Evolutionary conservation across 2,797 vertebrate species (phyloP).

Genomic region (Diplodus puntazzo): DNA sequence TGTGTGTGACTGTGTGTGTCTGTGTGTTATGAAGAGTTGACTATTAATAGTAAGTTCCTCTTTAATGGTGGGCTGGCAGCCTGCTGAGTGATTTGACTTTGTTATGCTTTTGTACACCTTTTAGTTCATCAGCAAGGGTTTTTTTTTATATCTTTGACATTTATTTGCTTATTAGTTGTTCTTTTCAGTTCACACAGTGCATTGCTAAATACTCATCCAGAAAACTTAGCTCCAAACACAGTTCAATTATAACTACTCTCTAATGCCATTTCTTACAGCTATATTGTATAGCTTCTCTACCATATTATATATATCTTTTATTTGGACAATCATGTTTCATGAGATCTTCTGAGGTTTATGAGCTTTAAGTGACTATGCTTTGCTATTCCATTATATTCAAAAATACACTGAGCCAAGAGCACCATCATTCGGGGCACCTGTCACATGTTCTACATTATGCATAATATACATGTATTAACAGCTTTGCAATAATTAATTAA

Average conservation of each 20-base stretch:
- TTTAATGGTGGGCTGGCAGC: slow-evolving; percentile 13
- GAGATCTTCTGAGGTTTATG: neutral
- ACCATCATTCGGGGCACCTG: no score
- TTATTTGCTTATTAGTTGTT: neutral
- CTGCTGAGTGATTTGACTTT: slow-evolving; percentile 1
- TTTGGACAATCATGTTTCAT: neutral
- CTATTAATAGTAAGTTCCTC: slow-evolving; percentile 62
- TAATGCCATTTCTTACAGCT: neutral
- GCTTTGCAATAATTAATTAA: neutral
- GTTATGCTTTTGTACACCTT: slow-evolving; percentile 9
- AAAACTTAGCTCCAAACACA: neutral
- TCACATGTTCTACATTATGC: neutral
- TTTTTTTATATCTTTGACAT: neutral
- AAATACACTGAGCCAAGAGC: neutral
- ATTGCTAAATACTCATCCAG: neutral
- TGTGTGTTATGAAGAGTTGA: slow-evolving; percentile 26
- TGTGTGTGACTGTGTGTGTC: neutral
- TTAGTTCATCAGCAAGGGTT: neutral
- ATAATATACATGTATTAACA: neutral
- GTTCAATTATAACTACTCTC: neutral
- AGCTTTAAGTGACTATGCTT: neutral
- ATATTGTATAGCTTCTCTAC: no score
- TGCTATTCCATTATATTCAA: neutral
- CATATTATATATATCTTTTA: neutral
- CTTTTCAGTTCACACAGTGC: neutral